Evolutionary conservation across 2,113 vertebrate genomes (phyloP).

Genomic region (Myiopsitta monachus): DNA sequence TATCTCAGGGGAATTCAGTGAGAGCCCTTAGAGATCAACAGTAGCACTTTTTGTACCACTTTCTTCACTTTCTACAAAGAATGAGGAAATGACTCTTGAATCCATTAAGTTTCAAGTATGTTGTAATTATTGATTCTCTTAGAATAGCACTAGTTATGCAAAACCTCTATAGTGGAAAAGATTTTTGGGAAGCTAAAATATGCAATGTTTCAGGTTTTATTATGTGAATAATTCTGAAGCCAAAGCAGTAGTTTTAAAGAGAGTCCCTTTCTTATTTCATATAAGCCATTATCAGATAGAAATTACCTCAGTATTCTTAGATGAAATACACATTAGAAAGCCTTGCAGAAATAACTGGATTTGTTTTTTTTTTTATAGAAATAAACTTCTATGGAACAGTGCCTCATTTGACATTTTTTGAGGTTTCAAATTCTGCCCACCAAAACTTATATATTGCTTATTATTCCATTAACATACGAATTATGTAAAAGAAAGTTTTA

Average conservation of each 20-base stretch:
- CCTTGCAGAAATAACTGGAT: background rate
- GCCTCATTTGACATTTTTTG: background rate
- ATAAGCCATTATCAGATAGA: background rate
- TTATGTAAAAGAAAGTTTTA: background rate
- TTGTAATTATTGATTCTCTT: background rate
- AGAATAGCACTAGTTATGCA: background rate
- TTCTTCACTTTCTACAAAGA: slow-evolving; percentile 52
- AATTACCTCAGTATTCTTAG: background rate
- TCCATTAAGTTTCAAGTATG: slow-evolving; percentile 22
- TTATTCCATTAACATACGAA: background rate
- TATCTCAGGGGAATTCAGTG: slow-evolving; percentile 58
- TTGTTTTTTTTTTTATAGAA: background rate
- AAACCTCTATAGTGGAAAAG: background rate
- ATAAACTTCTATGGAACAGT: background rate
- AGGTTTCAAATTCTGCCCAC: background rate
- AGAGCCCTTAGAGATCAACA: slow-evolving; percentile 54
- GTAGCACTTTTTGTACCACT: slow-evolving; percentile 59
- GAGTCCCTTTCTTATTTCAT: background rate
- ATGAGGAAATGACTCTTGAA: slow-evolving; percentile 29
- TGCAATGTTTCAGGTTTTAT: background rate
- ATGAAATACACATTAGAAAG: background rate
- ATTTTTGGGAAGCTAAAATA: background rate
- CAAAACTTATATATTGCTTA: background rate
- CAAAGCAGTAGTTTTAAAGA: background rate
- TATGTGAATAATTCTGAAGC: background rate